Evolutionary conservation across 2,888 invertebrate species (phyloP).

Genomic region (Plutella xylostella): DNA sequence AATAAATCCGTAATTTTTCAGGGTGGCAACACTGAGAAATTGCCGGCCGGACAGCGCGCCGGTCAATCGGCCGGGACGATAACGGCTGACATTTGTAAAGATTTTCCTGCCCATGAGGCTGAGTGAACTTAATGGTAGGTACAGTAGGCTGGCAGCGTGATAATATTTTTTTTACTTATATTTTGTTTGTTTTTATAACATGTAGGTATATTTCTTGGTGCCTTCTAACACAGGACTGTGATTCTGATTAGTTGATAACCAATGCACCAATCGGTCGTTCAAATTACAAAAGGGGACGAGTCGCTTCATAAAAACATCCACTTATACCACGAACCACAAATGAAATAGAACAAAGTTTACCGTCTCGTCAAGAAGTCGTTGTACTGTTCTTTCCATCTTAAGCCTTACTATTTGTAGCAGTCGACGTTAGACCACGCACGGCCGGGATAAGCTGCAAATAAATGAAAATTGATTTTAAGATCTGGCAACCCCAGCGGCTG

Average conservation of each 20-base stretch:
- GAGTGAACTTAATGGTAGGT: conserved; percentile 42
- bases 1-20: conserved; percentile 70
- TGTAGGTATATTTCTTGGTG: too few species aligned
- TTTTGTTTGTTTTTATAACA: neutral
- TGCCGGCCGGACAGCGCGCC: conserved; percentile 35
- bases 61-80: conserved; percentile 65
- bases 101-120: conserved; percentile 47
- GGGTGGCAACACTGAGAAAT: conserved; percentile 43
- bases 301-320: too few species aligned
- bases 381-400: too few species aligned
- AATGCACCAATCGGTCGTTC: too few species aligned
- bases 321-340: too few species aligned
- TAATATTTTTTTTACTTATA: conserved; percentile 40
- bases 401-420: conserved; percentile 20
- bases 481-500: conserved; percentile 40
- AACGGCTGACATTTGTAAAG: conserved; percentile 67
- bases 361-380: too few species aligned
- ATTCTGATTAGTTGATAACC: too few species aligned
- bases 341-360: too few species aligned
- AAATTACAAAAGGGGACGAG: too few species aligned
- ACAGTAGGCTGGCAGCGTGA: conserved; percentile 40
- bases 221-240: too few species aligned
- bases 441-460: conserved; percentile 64
- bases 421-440: conserved; percentile 40
- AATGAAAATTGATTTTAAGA: conserved; percentile 71